Percentiles rank a stretch among this genome's conserved stretches.
These are phyloP conservation scores for Spialia ferax DNA, from an alignment of 2,888 invertebrate species.

Conservation along the genomic window DNA sequence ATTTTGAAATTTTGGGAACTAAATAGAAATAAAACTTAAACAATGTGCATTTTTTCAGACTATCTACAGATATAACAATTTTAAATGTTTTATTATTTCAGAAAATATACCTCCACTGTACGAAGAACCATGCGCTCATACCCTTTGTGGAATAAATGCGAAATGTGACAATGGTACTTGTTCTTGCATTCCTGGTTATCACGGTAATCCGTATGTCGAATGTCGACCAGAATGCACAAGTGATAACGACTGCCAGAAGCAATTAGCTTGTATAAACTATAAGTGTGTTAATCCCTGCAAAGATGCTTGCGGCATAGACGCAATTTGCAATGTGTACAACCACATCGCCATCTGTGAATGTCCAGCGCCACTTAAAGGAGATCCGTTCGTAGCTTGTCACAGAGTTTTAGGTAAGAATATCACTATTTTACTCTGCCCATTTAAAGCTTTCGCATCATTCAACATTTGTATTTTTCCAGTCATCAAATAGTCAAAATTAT, in stretches of 20 bases:
- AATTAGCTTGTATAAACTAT: constrained; percentile 90
- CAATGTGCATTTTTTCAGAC: no score
- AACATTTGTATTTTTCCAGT: no score
- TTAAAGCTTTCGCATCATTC: no score
- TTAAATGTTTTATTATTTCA: constrained; percentile 49
- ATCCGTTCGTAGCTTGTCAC: constrained; percentile 91
- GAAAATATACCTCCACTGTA: constrained; percentile 66
- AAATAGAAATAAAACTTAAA: neutral
- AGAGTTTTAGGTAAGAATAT: constrained; percentile 75
- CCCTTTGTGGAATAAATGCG: constrained; percentile 89
- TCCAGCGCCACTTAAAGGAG: constrained; percentile 90
- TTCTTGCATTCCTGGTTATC: constrained; percentile 87
- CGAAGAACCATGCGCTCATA: constrained; percentile 86
- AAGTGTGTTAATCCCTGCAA: constrained; percentile 92
- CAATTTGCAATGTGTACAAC: constrained; percentile 91
- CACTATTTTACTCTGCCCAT: neutral
- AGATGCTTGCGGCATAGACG: constrained; percentile 89
- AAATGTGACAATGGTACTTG: constrained; percentile 87
- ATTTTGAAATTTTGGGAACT: neutral
- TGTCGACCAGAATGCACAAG: constrained; percentile 93
- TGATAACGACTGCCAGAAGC: constrained; percentile 91
- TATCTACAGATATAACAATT: no score
- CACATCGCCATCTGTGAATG: constrained; percentile 93
- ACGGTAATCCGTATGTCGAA: constrained; percentile 89
- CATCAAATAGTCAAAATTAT: no score